phyloP scores from a whole-genome alignment of 1,140 invertebrate genomes.

The Orchesella cincta region DNA sequence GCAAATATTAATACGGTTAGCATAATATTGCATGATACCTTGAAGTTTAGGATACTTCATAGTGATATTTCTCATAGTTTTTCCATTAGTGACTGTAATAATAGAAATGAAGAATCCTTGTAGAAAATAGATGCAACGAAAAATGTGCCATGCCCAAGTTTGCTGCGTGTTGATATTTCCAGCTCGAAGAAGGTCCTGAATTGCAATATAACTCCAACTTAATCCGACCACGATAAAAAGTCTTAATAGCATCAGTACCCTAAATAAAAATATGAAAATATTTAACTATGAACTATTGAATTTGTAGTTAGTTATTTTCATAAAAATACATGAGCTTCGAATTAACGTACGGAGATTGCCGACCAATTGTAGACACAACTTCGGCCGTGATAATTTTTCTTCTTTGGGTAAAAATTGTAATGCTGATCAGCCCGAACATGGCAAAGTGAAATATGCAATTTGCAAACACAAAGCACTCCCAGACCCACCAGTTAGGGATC shows the following conservation, averaged over 20 bases:
- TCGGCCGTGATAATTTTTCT: background rate
- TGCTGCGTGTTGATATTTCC: slow-evolving; percentile 17
- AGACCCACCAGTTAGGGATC: background rate
- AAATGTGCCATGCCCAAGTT: background rate
- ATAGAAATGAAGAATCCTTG: slow-evolving; percentile 12
- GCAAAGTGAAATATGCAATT: slow-evolving; percentile 8
- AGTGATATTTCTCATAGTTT: background rate
- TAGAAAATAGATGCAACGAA: background rate
- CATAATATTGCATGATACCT: background rate
- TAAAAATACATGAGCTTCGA: background rate
- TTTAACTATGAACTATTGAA: background rate
- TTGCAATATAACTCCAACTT: slow-evolving; percentile 17
- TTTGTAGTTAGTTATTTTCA: background rate
- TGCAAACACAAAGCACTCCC: slow-evolving; percentile 8
- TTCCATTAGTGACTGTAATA: background rate
- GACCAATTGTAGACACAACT: background rate
- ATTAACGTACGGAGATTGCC: background rate
- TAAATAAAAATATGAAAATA: background rate
- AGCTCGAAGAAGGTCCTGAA: background rate
- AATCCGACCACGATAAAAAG: slow-evolving; percentile 5
- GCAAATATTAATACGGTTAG: too few relatives aligned
- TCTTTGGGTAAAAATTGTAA: background rate
- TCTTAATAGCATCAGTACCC: background rate
- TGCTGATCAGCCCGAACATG: background rate
- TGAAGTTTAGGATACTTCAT: background rate